Evolutionary conservation across 2,888 invertebrate species (phyloP), one percentile per base, ranked within the genome.

Genomic region (Troilus luridus): DNA sequence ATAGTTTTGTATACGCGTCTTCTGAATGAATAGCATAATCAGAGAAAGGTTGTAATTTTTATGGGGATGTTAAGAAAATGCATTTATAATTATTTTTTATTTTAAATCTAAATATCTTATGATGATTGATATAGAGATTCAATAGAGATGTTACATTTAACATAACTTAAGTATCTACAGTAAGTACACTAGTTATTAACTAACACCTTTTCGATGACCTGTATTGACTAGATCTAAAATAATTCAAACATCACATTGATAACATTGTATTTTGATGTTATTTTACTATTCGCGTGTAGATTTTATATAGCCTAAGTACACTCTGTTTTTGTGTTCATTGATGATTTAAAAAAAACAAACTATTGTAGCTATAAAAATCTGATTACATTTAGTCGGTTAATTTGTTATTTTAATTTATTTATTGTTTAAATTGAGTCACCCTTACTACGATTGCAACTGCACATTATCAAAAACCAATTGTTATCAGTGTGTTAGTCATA

Each of bases 201-300:
- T 72, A 77, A 77, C 72, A 77, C 27, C 41, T 41, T 77, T 77
- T 77, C 41, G 27, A 77, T 41, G 17, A 77, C 27, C 72, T 77
- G 41, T 9, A 77, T 77, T 77, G 72, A 77, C 72, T 77, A 77
- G 72, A 77, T 24, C 72, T 77, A 77, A 77, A 77, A 9, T 41
- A 77, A 8, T 41, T 77, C 8, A 77, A 77, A 77, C 72, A 41
- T 77, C 19, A 19, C 19, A 41, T 77, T 41, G 6, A 19, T 8
- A 77, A 77, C 41, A 77, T 77, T 77, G 27, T 77, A 77, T 41
- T 77, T 77, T 41, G 41, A 77, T 24, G 72, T 6, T 27, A 72
- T 72, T 72, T 24, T 27, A 27, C 12, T 14, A 27, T 27, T 27
- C 1, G 11, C n/a, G 5, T 64, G 3, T 64, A 64, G 67, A 67